A percentile compares a stretch with the other conserved stretches of the same genome.
Conservation (phyloP, 2,113 vertebrate genomes). For the Callaeas wilsoni region DNA sequence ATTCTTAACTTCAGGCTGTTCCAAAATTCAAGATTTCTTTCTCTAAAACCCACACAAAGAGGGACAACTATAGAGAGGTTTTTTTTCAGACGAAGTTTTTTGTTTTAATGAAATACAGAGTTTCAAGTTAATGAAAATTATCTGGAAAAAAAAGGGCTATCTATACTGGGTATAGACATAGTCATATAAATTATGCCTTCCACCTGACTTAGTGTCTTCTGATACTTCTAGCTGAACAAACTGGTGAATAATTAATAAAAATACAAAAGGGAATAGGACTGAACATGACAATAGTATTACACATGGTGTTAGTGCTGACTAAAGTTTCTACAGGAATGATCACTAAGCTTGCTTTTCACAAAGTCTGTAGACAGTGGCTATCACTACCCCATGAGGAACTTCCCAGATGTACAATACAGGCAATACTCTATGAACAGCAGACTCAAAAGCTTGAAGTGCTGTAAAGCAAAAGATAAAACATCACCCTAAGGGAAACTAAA, state of each 20-base stretch:
- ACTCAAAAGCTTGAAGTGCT: background rate
- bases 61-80: accelerated
- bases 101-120: background rate
- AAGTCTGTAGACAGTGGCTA: background rate
- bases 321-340: background rate
- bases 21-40: background rate
- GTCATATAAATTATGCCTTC: background rate
- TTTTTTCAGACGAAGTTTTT: background rate
- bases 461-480: background rate
- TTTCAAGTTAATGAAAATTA: background rate
- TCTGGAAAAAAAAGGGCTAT: background rate
- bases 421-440: background rate
- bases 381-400: background rate
- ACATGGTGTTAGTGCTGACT: background rate
- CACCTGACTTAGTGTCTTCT: background rate
- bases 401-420: background rate
- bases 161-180: background rate
- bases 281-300: background rate
- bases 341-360: background rate
- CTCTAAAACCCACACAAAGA: background rate
- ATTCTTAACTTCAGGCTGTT: background rate
- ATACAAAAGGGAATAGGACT: background rate
- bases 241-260: background rate
- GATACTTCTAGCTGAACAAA: background rate
- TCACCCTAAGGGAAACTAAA: background rate